phyloP scores from a whole-genome alignment of 2,797 vertebrate species.

The Myiotriccus ornatus region DNA sequence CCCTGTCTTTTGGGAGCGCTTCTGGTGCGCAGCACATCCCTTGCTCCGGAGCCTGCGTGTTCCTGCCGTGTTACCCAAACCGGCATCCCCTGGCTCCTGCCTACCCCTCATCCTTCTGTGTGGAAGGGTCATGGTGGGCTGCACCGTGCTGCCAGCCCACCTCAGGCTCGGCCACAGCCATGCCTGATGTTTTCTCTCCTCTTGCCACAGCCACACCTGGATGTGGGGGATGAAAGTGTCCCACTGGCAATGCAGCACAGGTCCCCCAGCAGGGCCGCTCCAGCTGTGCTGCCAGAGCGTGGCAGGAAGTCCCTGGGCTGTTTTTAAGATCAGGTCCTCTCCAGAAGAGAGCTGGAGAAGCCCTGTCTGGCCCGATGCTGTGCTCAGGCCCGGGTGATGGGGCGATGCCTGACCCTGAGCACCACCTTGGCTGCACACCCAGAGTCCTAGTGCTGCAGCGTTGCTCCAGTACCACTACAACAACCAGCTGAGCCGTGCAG shows the following conservation, averaged over 20 bases:
- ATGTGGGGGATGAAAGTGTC: rapidly evolving
- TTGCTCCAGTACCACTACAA: not conserved
- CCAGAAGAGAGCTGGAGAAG: not conserved
- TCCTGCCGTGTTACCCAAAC: rapidly evolving
- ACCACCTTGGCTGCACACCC: not conserved
- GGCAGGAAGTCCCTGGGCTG: not conserved
- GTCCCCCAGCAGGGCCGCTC: rapidly evolving
- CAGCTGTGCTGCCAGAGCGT: not conserved
- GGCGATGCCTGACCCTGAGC: not conserved
- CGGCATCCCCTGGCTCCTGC: not conserved
- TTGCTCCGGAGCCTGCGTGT: not conserved
- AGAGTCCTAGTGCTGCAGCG: rapidly evolving
- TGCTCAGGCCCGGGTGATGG: rapidly evolving
- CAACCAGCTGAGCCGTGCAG: not conserved
- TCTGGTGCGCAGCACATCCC: not conserved
- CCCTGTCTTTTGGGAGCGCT: conserved; percentile 17
- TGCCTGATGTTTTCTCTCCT: not conserved
- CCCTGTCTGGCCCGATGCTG: not conserved
- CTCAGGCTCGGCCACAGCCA: rapidly evolving
- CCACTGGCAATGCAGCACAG: rapidly evolving
- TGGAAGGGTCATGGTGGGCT: not conserved
- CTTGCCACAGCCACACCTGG: rapidly evolving
- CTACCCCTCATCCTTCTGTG: rapidly evolving
- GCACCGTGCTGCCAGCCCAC: rapidly evolving
- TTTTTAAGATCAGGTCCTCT: not conserved